Evolutionary conservation across 1,140 invertebrate genomes (phyloP).

Genomic region (Drosophila ironensis): DNA sequence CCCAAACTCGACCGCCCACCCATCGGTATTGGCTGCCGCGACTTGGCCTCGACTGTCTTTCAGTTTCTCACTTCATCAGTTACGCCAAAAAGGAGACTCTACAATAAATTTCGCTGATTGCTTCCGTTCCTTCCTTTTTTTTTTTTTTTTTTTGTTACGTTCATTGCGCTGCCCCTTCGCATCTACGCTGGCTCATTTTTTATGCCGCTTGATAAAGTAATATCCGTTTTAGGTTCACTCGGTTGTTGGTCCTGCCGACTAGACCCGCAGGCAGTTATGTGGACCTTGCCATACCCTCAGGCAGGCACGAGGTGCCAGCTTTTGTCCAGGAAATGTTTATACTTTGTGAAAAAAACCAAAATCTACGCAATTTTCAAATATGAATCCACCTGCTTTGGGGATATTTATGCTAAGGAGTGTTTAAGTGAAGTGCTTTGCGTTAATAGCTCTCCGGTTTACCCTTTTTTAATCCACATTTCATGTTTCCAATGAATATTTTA

Average conservation of each 20-base stretch:
- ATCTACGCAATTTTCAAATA: no score
- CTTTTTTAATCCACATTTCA: not conserved
- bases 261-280: constrained; percentile 24
- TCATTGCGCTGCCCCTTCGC: constrained; percentile 10
- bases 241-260: constrained; percentile 30
- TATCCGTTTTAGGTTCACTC: constrained; percentile 76
- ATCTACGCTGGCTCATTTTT: constrained; percentile 71
- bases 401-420: no score
- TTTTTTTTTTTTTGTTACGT: constrained; percentile 10
- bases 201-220: constrained; percentile 80
- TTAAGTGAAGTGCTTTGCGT: no score
- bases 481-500: not conserved
- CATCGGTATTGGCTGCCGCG: constrained; percentile 61
- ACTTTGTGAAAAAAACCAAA: no score
- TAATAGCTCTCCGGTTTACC: not conserved
- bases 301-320: constrained; percentile 7
- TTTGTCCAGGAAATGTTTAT: no score
- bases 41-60: constrained; percentile 74
- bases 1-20: not conserved
- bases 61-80: constrained; percentile 80
- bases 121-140: constrained; percentile 52
- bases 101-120: constrained; percentile 81
- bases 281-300: constrained; percentile 45
- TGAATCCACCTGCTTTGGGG: no score
- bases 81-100: constrained; percentile 78